Base-by-base conservation (phyloP, 2,888 invertebrate species). In the Tipula confusa region DNA sequence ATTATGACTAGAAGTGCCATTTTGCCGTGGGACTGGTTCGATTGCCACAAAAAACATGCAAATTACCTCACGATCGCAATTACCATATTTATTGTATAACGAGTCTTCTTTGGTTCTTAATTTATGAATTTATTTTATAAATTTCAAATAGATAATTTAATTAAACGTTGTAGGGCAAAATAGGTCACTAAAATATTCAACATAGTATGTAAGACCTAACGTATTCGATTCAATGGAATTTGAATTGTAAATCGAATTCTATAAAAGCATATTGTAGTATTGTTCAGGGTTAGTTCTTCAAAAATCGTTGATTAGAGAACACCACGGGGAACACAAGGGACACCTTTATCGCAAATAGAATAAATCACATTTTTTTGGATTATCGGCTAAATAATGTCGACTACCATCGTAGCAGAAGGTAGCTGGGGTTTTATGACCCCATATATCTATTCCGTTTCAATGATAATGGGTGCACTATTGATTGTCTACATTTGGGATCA, bases 401-500 rank as follows among this genome's bases (percentile, higher is more conserved):
- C 64, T 4, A 9, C 64, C 24, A 2, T 64, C 64, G 9, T 64
- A 11, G 24, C 64, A 7, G 64, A 64, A 24, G 24, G 64, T 9
- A 24, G 64, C 64, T 64, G 64, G 64, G 24, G 64, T 64, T 64
- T 64, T 64, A 11, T 24, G 18, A 24, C 7, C 11, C 64, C 18
- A 7, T 24, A 18, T 24, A 0, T 64, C 0, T 64, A 64, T 24
- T 24, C 64, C 24, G 24, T 64, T 64, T 2, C 11, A 2, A 3
- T 24, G 18, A 1, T 2, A 9, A 64, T 64, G 64, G 11, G n/a
- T 7, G 31, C 13, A 13, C 15, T 29, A 29, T 33, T 6, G 4
- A 13, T 29, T n/a, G 13, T 43, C 15, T 83, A 83, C 48, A 15
- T 90, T 88, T 91, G 91, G 91, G 91, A 91, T 84, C 90, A 90